Conservation (phyloP, 2,888 invertebrate genomes). For the Craniophora ligustri region DNA sequence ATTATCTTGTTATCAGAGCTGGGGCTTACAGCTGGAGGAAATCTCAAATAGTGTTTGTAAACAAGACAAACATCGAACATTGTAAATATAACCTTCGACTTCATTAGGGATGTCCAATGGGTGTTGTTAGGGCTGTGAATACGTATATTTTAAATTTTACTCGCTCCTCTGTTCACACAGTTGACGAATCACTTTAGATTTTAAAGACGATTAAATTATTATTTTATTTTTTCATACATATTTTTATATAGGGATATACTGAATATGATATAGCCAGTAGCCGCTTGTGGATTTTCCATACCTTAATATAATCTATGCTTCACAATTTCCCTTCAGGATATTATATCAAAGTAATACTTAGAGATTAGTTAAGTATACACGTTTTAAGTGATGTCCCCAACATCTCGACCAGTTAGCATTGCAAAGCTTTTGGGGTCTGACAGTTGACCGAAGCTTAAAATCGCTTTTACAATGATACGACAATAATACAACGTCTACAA, state of each 20-base stretch:
- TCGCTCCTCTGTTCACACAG: slow-evolving; percentile 66
- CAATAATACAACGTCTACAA: slow-evolving; percentile 31
- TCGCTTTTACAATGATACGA: slow-evolving; percentile 26
- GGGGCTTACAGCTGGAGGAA: background rate
- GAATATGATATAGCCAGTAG: slow-evolving; percentile 53
- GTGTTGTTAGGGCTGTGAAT: slow-evolving; percentile 84
- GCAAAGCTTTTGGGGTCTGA: slow-evolving; percentile 17
- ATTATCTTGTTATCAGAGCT: background rate
- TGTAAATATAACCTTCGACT: slow-evolving; percentile 66
- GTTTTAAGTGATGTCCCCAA: slow-evolving; percentile 3
- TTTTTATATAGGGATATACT: slow-evolving; percentile 51
- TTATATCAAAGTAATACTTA: slow-evolving; percentile 22
- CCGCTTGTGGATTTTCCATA: slow-evolving; percentile 53
- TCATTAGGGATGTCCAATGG: slow-evolving; percentile 59
- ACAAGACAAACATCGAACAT: slow-evolving; percentile 45
- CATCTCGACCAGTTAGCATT: slow-evolving; percentile 4
- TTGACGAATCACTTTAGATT: slow-evolving; percentile 62
- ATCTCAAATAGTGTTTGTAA: slow-evolving; percentile 6
- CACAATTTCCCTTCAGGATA: slow-evolving; percentile 14
- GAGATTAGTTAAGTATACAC: slow-evolving; percentile 8
- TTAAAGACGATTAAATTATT: slow-evolving; percentile 74
- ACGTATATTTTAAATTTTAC: slow-evolving; percentile 69
- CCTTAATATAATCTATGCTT: slow-evolving; percentile 32
- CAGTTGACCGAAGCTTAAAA: slow-evolving; percentile 18
- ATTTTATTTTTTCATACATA: slow-evolving; percentile 61